Conservation (phyloP, 2,113 vertebrate species). For the Rhinichthys klamathensis region DNA sequence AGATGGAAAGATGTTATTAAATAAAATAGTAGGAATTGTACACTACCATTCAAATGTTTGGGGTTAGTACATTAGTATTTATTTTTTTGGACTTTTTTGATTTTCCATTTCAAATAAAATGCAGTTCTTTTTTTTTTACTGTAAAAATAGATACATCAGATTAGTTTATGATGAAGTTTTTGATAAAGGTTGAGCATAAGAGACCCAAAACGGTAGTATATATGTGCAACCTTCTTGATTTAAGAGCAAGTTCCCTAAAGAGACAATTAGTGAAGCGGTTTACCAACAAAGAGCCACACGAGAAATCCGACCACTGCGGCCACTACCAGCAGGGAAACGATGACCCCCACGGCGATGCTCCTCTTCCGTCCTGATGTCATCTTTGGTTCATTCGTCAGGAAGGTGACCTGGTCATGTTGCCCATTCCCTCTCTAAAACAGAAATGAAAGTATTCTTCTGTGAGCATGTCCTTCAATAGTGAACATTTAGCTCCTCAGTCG, state of each 20-base stretch:
- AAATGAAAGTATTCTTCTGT: background rate
- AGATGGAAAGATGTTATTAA: conserved; percentile 9
- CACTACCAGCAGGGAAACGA: conserved; percentile 64
- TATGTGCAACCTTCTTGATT: background rate
- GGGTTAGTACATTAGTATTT: background rate
- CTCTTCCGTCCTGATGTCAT: conserved; percentile 54
- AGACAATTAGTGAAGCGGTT: conserved; percentile 34
- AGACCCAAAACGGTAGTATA: background rate
- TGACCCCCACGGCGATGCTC: conserved; percentile 59
- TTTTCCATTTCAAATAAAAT: too few relatives aligned
- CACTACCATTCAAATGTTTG: background rate
- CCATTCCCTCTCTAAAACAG: conserved; percentile 60
- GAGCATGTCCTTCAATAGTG: background rate
- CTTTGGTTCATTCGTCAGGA: conserved; percentile 67
- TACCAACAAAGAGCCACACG: conserved; percentile 75
- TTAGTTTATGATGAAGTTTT: too few relatives aligned
- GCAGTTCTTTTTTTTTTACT: too few relatives aligned
- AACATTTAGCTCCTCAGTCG: background rate
- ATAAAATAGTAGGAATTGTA: background rate
- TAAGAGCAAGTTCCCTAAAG: background rate
- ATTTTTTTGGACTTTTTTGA: too few relatives aligned
- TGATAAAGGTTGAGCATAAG: too few relatives aligned
- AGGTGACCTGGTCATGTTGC: conserved; percentile 65
- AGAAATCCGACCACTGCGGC: conserved; percentile 69
- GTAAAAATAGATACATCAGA: too few relatives aligned